These are phyloP conservation scores for Pterocles gutturalis DNA, from an alignment of 2,113 vertebrate genomes.

Conservation along the genomic window DNA sequence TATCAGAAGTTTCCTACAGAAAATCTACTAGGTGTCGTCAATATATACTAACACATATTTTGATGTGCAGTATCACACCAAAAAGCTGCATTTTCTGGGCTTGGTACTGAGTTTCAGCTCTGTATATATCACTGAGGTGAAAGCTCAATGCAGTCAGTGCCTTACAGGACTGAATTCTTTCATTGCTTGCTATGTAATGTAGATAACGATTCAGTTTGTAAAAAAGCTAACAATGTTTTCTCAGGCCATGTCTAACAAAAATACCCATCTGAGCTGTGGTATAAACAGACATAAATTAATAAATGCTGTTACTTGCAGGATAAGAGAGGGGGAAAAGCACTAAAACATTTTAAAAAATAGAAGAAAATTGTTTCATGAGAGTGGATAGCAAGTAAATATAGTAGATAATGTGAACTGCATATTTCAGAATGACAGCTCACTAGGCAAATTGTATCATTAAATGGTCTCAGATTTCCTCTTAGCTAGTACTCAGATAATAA, in stretches of 20 bases:
- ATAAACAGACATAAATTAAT: background rate
- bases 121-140: background rate
- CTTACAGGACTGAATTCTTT: background rate
- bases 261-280: background rate
- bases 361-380: background rate
- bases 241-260: background rate
- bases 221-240: background rate
- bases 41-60: background rate
- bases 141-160: background rate
- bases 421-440: background rate
- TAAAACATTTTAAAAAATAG: background rate
- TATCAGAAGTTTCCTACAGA: background rate
- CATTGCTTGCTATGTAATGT: background rate
- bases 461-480: background rate
- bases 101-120: background rate
- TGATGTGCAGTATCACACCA: background rate
- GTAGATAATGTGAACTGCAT: background rate
- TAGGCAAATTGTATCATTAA: background rate
- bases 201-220: background rate
- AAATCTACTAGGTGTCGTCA: background rate
- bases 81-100: background rate
- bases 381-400: background rate
- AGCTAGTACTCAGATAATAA: background rate
- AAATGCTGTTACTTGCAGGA: background rate
- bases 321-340: background rate